Conservation (phyloP, 1,140 invertebrate species). For the Anastrepha ludens region DNA sequence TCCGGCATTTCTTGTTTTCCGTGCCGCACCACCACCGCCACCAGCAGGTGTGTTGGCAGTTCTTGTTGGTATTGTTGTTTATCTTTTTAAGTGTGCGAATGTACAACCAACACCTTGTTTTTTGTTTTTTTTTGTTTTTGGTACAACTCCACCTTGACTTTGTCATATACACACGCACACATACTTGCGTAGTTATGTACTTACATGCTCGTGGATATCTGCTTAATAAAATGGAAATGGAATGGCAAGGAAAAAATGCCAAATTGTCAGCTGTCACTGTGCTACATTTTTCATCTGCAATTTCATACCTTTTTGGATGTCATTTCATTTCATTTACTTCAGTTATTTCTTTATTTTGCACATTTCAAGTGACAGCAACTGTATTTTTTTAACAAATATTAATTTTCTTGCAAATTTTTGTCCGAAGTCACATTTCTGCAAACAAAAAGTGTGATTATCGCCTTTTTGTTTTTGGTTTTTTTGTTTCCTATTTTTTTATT, state of each 20-base stretch:
- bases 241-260: not conserved
- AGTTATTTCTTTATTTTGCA: not conserved
- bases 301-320: not conserved
- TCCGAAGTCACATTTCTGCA: not conserved
- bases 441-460: not conserved
- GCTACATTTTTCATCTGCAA: slow-evolving; percentile 29
- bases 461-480: not conserved
- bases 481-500: not conserved
- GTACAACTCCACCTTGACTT: not conserved
- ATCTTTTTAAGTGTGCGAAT: not conserved
- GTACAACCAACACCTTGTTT: not conserved
- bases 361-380: slow-evolving; percentile 13
- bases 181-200: too few species aligned
- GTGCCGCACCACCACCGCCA: not conserved
- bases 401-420: slow-evolving; percentile 14
- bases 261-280: slow-evolving; percentile 42
- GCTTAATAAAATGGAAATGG: not conserved
- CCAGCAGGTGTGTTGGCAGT: slow-evolving; percentile 14
- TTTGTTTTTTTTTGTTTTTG: not conserved
- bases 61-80: not conserved
- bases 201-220: not conserved
- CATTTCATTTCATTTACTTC: slow-evolving; percentile 23
- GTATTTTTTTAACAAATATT: not conserved
- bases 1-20: not conserved
- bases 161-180: not conserved